A percentile compares a stretch with the other conserved stretches of the same genome.
Conservation (phyloP, 2,113 vertebrate species). For the Notiomystis cincta region DNA sequence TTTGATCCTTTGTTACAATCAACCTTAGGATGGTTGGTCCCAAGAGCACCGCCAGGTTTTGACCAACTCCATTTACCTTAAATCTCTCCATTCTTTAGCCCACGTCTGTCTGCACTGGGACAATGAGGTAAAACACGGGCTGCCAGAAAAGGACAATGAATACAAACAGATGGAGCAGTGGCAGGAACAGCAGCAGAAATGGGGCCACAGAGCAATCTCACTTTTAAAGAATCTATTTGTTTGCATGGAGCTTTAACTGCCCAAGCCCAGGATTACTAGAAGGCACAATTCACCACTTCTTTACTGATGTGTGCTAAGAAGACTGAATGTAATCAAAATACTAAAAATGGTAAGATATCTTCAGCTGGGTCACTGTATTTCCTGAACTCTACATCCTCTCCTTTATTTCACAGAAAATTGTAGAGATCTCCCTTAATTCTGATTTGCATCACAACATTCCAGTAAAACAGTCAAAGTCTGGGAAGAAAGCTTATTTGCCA, state of each 20-base stretch:
- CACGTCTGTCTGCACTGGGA: neutral
- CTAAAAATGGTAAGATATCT: neutral
- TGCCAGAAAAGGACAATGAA: neutral
- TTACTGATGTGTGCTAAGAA: neutral
- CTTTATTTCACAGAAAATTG: neutral
- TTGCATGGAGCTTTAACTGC: neutral
- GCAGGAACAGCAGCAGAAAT: neutral
- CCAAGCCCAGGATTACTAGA: neutral
- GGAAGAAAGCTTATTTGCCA: neutral
- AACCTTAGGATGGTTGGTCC: rapidly evolving
- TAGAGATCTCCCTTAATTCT: neutral
- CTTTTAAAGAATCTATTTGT: neutral
- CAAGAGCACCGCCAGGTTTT: neutral
- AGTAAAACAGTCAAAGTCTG: neutral
- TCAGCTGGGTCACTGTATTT: neutral
- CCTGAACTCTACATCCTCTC: neutral
- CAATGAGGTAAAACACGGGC: neutral
- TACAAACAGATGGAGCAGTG: neutral
- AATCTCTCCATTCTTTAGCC: neutral
- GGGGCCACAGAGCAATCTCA: neutral
- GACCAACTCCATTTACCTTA: neutral
- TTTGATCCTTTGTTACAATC: neutral
- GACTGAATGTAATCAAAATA: neutral
- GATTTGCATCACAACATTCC: neutral
- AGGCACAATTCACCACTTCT: neutral